These are phyloP conservation scores for Astyanax mexicanus DNA, from an alignment of 2,797 vertebrate species.

Conservation along the genomic window DNA sequence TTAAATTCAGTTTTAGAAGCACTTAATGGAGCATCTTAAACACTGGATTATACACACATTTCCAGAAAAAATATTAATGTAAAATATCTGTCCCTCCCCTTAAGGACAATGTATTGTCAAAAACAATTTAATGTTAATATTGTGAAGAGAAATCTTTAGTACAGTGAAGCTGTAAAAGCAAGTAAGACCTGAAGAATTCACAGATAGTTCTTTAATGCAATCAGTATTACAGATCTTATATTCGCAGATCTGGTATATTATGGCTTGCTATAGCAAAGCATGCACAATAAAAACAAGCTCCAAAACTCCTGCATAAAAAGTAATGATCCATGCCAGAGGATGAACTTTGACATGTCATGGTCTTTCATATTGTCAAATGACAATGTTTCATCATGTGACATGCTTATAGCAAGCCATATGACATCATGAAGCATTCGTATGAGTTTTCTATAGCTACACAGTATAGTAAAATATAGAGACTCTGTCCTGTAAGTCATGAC, in stretches of 20 bases:
- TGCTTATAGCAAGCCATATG: constrained; percentile 51
- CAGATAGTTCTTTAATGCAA: not conserved
- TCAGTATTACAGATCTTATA: not conserved
- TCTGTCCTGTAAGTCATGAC: constrained; percentile 17
- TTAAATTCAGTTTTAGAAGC: no score
- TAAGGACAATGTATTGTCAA: no score
- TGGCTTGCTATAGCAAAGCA: constrained; percentile 46
- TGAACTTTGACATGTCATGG: constrained; percentile 36
- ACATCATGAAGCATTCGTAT: constrained; percentile 43
- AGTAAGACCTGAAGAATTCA: not conserved
- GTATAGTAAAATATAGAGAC: constrained; percentile 16
- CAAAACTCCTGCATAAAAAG: constrained; percentile 10
- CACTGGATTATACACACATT: not conserved
- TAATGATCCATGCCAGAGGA: constrained; percentile 52
- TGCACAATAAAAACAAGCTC: constrained; percentile 47
- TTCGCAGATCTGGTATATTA: constrained; percentile 5
- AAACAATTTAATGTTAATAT: no score
- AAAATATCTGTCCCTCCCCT: no score
- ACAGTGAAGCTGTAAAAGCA: not conserved
- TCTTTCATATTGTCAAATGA: constrained; percentile 31
- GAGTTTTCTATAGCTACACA: constrained; percentile 7
- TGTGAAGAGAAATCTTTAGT: no score
- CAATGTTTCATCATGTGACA: constrained; percentile 46
- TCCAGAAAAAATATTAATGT: no score
- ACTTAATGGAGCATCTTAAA: not conserved